phyloP scores from a whole-genome alignment of 2,797 vertebrate species.

The Saxicola maurus region DNA sequence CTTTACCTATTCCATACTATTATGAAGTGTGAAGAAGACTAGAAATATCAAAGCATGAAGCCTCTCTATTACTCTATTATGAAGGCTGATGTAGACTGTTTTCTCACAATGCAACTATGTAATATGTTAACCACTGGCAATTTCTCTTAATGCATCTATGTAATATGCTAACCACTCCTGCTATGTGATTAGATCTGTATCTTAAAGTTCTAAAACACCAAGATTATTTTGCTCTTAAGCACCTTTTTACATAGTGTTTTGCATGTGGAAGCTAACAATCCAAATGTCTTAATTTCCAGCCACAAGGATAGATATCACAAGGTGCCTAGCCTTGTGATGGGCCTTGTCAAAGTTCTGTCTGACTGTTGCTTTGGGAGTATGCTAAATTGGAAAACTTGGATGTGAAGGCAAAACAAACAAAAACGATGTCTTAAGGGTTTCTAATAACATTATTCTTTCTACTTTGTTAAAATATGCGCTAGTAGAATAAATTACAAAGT shows the following conservation, averaged over 20 bases:
- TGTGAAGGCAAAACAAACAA: not conserved
- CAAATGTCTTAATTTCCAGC: not conserved
- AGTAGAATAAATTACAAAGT: not conserved
- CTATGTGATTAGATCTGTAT: not conserved
- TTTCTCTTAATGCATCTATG: not conserved
- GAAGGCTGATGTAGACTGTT: not conserved
- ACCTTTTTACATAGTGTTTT: not conserved
- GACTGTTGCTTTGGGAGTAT: not conserved
- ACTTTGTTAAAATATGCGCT: not conserved
- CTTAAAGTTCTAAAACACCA: not conserved
- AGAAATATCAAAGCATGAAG: not conserved
- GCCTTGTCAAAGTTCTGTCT: not conserved
- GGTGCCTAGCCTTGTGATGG: not conserved
- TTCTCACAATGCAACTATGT: not conserved
- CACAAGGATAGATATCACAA: not conserved
- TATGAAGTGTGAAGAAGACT: accelerated
- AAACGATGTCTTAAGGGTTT: not conserved
- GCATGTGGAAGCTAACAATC: not conserved
- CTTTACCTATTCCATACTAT: not conserved
- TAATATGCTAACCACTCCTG: not conserved
- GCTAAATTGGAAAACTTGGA: not conserved
- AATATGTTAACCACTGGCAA: not conserved
- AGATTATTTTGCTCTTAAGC: not conserved
- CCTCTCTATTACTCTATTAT: not conserved
- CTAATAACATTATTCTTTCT: not conserved